These are phyloP conservation scores for Tenthredo distinguenda DNA, from an alignment of 2,888 invertebrate genomes.

Conservation along the genomic window DNA sequence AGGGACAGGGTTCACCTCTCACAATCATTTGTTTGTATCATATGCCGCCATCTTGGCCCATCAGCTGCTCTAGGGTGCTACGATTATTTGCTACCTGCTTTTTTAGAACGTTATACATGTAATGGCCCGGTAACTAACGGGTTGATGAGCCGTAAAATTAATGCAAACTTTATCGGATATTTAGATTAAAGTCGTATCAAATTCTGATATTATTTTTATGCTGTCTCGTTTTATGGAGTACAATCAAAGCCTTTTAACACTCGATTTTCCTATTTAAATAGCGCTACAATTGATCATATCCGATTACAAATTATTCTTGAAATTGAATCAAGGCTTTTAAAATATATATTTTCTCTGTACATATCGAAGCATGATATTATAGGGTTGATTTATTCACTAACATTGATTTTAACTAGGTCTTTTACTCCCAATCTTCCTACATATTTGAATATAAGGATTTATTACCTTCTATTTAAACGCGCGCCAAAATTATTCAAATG, in stretches of 20 bases:
- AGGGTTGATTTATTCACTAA: background rate
- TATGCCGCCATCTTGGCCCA: constrained; percentile 67
- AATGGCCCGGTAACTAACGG: background rate
- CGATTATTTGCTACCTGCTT: constrained; percentile 1
- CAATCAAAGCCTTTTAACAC: background rate
- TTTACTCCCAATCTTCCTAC: background rate
- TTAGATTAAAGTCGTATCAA: background rate
- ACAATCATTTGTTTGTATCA: constrained; percentile 69
- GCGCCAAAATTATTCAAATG: background rate
- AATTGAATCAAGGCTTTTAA: background rate
- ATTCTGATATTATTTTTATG: background rate
- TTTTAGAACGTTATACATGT: background rate
- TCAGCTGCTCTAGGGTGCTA: constrained; percentile 64
- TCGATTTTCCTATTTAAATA: background rate
- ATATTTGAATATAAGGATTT: background rate
- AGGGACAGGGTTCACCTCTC: constrained; percentile 60
- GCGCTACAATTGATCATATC: constrained; percentile 27
- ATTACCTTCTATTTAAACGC: background rate
- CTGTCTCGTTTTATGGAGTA: background rate
- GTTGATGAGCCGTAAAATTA: background rate
- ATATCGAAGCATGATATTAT: background rate
- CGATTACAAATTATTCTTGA: background rate
- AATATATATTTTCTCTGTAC: background rate
- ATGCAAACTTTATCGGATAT: background rate
- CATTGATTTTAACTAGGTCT: background rate